Percentiles rank a stretch among this genome's conserved stretches.
Evolutionary conservation across 2,888 invertebrate species (phyloP).

Genomic region (Drosophila mayaguana): DNA sequence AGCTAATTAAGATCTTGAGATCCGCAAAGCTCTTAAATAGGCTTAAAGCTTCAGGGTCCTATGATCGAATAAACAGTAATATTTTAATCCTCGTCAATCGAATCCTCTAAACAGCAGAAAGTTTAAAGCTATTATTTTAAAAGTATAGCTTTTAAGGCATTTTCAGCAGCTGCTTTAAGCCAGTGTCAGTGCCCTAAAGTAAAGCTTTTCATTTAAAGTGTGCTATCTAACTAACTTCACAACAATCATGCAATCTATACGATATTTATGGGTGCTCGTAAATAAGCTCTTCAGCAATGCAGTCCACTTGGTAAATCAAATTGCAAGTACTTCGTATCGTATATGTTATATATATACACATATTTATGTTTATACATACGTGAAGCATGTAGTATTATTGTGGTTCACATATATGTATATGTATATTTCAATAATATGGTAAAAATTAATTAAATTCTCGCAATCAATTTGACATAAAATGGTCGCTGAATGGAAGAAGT

Average conservation of each 20-base stretch:
- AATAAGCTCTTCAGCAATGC: constrained; percentile 22
- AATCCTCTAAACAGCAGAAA: no score
- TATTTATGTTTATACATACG: constrained; percentile 10
- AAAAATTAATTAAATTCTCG: constrained; percentile 76
- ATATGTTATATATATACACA: constrained; percentile 28
- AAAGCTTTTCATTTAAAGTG: background rate
- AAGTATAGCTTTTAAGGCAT: no score
- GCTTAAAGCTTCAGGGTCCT: background rate
- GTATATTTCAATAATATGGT: constrained; percentile 55
- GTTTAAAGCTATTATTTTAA: no score
- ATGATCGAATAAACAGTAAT: background rate
- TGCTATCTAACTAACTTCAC: background rate
- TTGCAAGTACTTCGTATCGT: background rate
- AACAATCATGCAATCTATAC: background rate
- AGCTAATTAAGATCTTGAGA: background rate
- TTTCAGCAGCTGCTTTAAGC: background rate
- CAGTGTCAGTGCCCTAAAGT: background rate
- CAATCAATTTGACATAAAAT: constrained; percentile 80
- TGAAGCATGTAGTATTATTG: constrained; percentile 31
- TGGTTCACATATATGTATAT: constrained; percentile 4
- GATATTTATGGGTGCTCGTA: background rate
- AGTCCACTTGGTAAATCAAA: constrained; percentile 59
- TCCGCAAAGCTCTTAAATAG: no score
- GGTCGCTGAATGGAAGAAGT: constrained; percentile 59
- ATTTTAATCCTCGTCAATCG: no score